A percentile compares a stretch with the other conserved stretches of the same genome.
Conservation (phyloP, 2,888 invertebrate genomes). For the Meta bourneti region DNA sequence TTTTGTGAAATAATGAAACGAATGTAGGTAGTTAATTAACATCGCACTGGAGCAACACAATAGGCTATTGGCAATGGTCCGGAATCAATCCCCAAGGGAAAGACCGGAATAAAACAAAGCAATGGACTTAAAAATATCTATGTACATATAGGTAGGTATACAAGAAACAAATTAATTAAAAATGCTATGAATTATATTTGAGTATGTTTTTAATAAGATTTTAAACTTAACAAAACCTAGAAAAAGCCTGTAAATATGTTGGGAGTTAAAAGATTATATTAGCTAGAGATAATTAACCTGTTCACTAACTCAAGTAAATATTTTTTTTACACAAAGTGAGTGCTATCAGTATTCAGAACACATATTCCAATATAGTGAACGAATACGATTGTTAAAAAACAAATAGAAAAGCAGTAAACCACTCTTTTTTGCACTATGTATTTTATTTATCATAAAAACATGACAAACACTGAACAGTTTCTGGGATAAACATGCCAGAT, state of each 20-base stretch:
- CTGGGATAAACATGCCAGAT: slow-evolving; percentile 47
- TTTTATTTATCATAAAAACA: slow-evolving; percentile 69
- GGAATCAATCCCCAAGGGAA: no score
- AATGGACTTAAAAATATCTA: no score
- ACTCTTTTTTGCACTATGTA: slow-evolving; percentile 15
- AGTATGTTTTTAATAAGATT: no score
- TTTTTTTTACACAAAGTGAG: not conserved
- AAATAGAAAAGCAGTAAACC: not conserved
- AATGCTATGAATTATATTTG: no score
- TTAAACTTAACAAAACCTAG: not conserved
- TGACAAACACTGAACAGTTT: slow-evolving; percentile 39
- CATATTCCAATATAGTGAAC: not conserved
- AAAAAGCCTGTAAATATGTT: not conserved
- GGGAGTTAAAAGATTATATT: not conserved
- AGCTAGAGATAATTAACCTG: not conserved
- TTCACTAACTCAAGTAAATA: not conserved
- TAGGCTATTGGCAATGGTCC: no score
- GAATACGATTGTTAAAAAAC: not conserved
- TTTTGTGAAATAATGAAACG: no score
- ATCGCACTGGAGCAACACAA: no score
- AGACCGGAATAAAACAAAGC: no score
- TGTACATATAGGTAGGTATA: no score
- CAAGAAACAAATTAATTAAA: no score
- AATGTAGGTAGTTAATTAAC: no score
- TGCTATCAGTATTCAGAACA: no score